Base-by-base conservation (phyloP, 2,888 invertebrate genomes). In the Quadroppia sp. region DNA sequence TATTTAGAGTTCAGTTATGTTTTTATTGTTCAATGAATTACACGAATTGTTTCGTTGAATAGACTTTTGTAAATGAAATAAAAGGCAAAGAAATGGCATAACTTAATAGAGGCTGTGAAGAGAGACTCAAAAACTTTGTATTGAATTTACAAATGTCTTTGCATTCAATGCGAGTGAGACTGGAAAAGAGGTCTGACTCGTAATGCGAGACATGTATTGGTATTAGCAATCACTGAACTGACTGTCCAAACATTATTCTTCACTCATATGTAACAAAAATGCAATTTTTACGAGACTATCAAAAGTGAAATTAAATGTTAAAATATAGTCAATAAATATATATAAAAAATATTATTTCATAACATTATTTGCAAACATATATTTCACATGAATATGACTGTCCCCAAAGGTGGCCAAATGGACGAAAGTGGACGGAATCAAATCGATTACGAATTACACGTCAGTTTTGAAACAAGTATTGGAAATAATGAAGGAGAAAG, bases 401-500 rank as follows among this genome's bases (percentile, higher is more conserved):
- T 36, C 36, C 9, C 15, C 2, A 53, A 61, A 72, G 67, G 69
- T 73, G 17, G 74, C 70, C 45, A 69, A 56, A 53, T 73, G 73
- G 73, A 50, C 67, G 15, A 50, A 69, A 17, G 13, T 15, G 9
- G 45, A 56, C 28, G 70, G 74, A 15, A 70, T 74, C n/a, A 48
- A 42, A 20, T 56, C 74, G 7, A 11, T n/a, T 9, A 48, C 53
- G 0, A 74, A 74, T 50, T 74, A 74, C 40, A 71, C 74, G 6
- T 70, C 70, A 28, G 53, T 53, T 13, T 70, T 50, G 7, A 11
- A 36, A 13, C 20, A 70, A 61, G 45, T 74, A 17, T 30, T 74
- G 28, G 74, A 71, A 42, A 36, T 36, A 7, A 74, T 75, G 71
- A 73, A 74, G 48, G 48, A 28, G 30, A 75, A 70, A 71, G 72